Evolutionary conservation across 2,888 invertebrate genomes (phyloP), one percentile per base, ranked within the genome.

Genomic region (Pachymerium ferrugineum): DNA sequence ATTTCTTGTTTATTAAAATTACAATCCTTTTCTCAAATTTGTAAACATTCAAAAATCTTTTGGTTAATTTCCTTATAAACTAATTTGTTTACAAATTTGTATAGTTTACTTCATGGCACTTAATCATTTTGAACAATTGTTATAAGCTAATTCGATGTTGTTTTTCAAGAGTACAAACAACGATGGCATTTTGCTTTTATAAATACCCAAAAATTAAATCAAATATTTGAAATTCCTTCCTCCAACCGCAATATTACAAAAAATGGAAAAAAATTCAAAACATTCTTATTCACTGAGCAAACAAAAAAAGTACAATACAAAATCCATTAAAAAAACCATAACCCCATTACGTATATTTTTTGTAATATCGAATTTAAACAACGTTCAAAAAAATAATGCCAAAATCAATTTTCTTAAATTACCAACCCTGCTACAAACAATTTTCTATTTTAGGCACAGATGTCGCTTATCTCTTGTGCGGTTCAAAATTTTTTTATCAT

Each of bases 11-110:
- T 62, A 25, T 62, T 62, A 62, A 62, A 62, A 62, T 62, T 62
- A 62, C 62, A 62, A 62, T 62, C 62, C 38, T 62, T 25, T 10
- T 62, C n/a, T 62, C 62, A 62, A 62, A 62, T 62, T 62, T 62
- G 62, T 62, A 62, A 62, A 62, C 62, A 62, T 62, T 62, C 62
- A 62, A 62, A 62, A 62, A 62, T 2, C 25, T n/a, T 25, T 62
- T 28, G n/a, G n/a, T n/a, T n/a, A n/a, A n/a, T n/a, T n/a, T n/a
- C n/a, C n/a, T n/a, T 62, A 5, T 54, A 1, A 54, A 54, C 22
- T n/a, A n/a, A 22, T 19, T 19, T 54, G 19, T 54, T 62, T 62
- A 22, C 12, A 62, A 62, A 62, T 62, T 62, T 62, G 28, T 28
- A 12, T 62, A 62, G 28, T n/a, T 62, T 62, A 28, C 6, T 62